Base-by-base conservation (phyloP, 2,113 vertebrate species). In the Pipa parva region DNA sequence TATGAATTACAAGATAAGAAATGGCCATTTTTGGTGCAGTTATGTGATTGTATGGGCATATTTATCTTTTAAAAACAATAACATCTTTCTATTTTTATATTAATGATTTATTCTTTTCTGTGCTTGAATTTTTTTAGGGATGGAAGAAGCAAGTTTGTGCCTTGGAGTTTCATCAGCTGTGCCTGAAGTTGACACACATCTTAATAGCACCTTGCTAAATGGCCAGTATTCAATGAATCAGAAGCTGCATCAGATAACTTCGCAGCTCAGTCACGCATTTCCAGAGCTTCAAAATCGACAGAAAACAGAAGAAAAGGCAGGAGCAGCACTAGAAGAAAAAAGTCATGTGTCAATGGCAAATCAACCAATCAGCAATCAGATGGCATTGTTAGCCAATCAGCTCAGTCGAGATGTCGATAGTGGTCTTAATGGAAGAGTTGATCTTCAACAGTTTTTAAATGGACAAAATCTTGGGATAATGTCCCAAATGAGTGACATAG, bases 71-170 rank as follows among this genome's bases (percentile, higher is more conserved):
- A 36, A 36, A 12, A 36, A 11, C 33, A 36, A 36, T 36, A 36
- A 11, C 33, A 36, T 36, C 1, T 7, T 36, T 13, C 2, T 36
- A 4, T 51, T 51, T 25, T 24, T 25, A 5, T 74, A 76, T 86
- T 75, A 86, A 76, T 65, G 79, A 82, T 80, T 61, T 81, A 31
- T 31, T 59, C 73, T 25, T 26, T 72, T 64, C 49, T 73, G 42
- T 33, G 56, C 37, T 65, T 67, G 22, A 20, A 31, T 31, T 13
- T 24, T 84, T 83, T 63, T 85, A 99, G 95, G 88, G 87, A 99
- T 99, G 97, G 97, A 99, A 82, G 97, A 99, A 88, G 93, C 95
- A 74, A 96, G 97, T 87, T 93, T 97, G 92, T 98, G 97, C 94
- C 95, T 99, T 90, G 97, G 95, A 80, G 94, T 95, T 84, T 92